Conservation (phyloP, 2,113 vertebrate genomes). For the Campylomormyrus tamandua region DNA sequence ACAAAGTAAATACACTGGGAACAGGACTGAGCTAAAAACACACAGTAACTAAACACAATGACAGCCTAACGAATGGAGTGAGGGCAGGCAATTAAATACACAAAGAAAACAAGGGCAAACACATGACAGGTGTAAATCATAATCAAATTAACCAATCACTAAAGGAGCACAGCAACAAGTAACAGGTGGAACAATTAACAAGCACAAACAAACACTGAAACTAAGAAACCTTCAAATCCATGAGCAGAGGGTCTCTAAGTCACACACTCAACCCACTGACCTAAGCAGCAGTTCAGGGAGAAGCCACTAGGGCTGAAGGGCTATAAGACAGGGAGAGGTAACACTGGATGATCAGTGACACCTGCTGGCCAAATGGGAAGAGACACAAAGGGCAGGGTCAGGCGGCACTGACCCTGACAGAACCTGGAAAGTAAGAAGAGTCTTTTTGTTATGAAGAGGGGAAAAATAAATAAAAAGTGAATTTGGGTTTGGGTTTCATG, state of each 20-base stretch:
- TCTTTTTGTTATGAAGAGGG: not conserved
- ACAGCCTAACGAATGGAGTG: not conserved
- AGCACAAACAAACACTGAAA: not conserved
- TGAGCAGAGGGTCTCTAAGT: not conserved
- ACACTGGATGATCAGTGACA: too few relatives aligned
- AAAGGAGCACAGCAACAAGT: not conserved
- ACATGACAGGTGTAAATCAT: not conserved
- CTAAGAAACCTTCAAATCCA: not conserved
- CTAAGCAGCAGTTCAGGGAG: too few relatives aligned
- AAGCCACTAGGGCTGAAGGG: too few relatives aligned
- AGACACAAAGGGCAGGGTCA: too few relatives aligned
- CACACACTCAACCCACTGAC: too few relatives aligned
- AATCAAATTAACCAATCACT: not conserved
- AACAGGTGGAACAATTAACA: not conserved
- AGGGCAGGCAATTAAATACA: not conserved
- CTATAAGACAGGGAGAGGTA: too few relatives aligned
- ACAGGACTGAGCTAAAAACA: not conserved
- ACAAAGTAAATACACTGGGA: not conserved
- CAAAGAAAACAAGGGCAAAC: not conserved
- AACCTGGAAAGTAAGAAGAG: not conserved
- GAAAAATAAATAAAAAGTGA: not conserved
- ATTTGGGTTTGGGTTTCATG: not conserved
- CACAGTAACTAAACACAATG: not conserved
- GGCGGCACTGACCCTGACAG: too few relatives aligned
- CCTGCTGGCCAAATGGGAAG: too few relatives aligned